A percentile compares a stretch with the other conserved stretches of the same genome.
phyloP scores from a whole-genome alignment of 2,888 invertebrate species.

The Plagiodera versicolora region DNA sequence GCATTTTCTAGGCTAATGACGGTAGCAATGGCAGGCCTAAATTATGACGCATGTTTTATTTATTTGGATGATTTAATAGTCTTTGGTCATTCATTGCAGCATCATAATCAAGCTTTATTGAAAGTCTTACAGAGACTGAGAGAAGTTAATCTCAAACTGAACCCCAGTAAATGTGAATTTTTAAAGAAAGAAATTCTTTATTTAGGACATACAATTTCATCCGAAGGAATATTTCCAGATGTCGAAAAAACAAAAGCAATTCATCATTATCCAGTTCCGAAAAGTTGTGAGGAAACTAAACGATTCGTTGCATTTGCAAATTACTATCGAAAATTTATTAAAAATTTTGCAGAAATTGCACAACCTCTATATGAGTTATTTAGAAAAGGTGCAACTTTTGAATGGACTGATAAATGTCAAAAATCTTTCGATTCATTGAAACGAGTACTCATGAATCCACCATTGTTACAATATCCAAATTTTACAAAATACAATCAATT shows the following conservation, averaged over 20 bases:
- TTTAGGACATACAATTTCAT: conserved; percentile 18
- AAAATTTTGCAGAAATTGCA: conserved; percentile 31
- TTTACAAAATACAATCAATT: neutral
- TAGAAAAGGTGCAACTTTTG: neutral
- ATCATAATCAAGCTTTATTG: neutral
- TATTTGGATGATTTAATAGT: no score
- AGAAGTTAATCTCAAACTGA: conserved; percentile 19
- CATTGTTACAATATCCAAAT: conserved; percentile 6
- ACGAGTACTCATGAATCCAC: conserved; percentile 3
- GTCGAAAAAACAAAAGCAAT: conserved; percentile 1
- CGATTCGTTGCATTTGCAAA: conserved; percentile 10
- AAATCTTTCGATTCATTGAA: conserved; percentile 16
- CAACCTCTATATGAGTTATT: conserved; percentile 4
- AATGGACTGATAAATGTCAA: conserved; percentile 11
- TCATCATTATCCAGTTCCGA: conserved; percentile 7
- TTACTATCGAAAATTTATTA: conserved; percentile 7
- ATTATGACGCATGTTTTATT: no score
- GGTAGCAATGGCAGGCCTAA: no score
- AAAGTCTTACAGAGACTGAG: conserved; percentile 16
- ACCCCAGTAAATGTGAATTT: conserved; percentile 21
- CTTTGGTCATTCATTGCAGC: no score
- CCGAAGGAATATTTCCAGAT: conserved; percentile 19
- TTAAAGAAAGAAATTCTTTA: conserved; percentile 18
- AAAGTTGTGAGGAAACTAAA: conserved; percentile 14
- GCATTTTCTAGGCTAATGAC: no score